Conservation (phyloP, 1,140 invertebrate species). For the Calephelis virginiensis region DNA sequence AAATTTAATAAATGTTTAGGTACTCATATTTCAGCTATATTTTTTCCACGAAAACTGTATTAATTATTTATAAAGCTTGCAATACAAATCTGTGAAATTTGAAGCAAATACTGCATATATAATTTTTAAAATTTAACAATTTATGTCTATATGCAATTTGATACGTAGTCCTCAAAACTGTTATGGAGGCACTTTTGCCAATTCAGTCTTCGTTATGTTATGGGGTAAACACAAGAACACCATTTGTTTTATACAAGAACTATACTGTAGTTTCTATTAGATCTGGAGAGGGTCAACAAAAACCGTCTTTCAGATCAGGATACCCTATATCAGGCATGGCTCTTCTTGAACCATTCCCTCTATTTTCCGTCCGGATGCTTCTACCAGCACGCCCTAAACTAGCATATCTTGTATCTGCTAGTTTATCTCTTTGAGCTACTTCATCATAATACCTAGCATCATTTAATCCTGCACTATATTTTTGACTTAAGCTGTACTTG, state of each 20-base stretch:
- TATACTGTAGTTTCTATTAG: constrained; percentile 82
- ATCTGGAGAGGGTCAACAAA: constrained; percentile 86
- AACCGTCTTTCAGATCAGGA: constrained; percentile 84
- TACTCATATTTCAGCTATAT: background rate
- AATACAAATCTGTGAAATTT: constrained; percentile 9
- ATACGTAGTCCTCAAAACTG: constrained; percentile 38
- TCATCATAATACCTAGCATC: constrained; percentile 75
- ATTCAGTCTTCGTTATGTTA: constrained; percentile 66
- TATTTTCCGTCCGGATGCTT: constrained; percentile 58
- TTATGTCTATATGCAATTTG: constrained; percentile 29
- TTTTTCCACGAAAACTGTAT: background rate
- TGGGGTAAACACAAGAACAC: constrained; percentile 32
- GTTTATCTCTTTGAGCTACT: constrained; percentile 71
- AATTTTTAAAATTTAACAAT: constrained; percentile 29
- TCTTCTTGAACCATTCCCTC: constrained; percentile 70
- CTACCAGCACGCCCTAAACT: constrained; percentile 77
- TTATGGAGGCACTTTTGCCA: constrained; percentile 59
- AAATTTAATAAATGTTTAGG: background rate
- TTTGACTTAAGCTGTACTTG: constrained; percentile 77
- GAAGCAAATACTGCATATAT: constrained; percentile 11
- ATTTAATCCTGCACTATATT: constrained; percentile 75
- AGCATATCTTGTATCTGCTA: constrained; percentile 67
- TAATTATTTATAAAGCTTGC: background rate
- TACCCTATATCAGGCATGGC: constrained; percentile 79
- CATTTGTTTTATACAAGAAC: constrained; percentile 26